Evolutionary conservation across 2,113 vertebrate genomes (phyloP), one percentile per base, ranked within the genome.

Genomic region (Chauna torquata): DNA sequence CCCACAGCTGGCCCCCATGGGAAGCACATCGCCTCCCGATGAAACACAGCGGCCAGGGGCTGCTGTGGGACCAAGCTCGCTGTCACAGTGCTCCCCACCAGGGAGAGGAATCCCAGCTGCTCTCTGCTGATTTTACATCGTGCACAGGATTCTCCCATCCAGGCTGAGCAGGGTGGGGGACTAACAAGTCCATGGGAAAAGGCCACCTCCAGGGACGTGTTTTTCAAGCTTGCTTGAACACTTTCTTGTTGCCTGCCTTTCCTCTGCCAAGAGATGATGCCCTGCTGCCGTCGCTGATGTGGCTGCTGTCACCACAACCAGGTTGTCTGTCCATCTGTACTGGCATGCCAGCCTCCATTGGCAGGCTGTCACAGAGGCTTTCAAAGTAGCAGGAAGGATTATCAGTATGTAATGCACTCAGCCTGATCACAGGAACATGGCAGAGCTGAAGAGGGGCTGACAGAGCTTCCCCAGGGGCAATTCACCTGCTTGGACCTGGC

Each of bases 51-150:
- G 42, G 42, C 12, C 42, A n/a, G 42, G 42, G 42, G 42, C 42
- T 42, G 5, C 36, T n/a, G 17, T 1, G 1, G 54, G 3, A 2
- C 50, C 1, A 0, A 1, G 5, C 40, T 64, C 1, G 0, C 44
- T 59, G n/a, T 42, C 12, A 12, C 42, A 42, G 42, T 9, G 42
- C 42, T 42, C 42, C 42, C 42, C 42, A 12, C 42, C 42, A n/a
- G 42, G 42, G 42, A 42, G 42, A 42, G 42, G 42, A 42, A 42
- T 9, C 42, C 42, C 42, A 42, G 42, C 42, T 12, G 42, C 42
- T 42, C 42, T 42, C 42, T 42, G 42, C 42, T 42, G 42, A 42
- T 42, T 9, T 12, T 42, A 42, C 42, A 42, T 9, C 12, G 42
- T 42, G 42, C 42, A 12, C 42, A 9, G 42, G 9, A 42, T 42